A percentile compares a stretch with the other conserved stretches of the same genome.
These are phyloP conservation scores for Drosophila neotestacea DNA, from an alignment of 2,888 invertebrate species.

Conservation along the genomic window DNA sequence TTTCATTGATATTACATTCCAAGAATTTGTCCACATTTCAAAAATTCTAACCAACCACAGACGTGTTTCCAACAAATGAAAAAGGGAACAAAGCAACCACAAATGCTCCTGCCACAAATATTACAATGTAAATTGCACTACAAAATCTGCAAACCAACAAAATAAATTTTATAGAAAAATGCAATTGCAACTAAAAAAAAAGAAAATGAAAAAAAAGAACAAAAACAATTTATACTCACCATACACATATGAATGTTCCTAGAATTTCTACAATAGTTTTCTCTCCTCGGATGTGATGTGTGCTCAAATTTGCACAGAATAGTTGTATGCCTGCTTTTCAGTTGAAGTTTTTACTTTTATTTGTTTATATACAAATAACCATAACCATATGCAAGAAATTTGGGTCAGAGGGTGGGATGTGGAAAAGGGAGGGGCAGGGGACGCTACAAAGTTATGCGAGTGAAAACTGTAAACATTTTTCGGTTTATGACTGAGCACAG, in stretches of 20 bases:
- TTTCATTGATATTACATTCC: background rate
- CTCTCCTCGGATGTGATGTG: conserved; percentile 13
- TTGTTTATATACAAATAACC: conserved; percentile 53
- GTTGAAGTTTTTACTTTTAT: conserved; percentile 55
- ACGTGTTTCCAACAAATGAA: conserved; percentile 6
- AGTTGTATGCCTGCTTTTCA: conserved; percentile 60
- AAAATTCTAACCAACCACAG: conserved; percentile 7
- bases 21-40: conserved; percentile 9
- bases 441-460: conserved; percentile 58
- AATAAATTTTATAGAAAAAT: conserved; percentile 46
- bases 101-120: conserved; percentile 47
- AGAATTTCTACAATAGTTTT: conserved; percentile 26
- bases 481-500: conserved; percentile 59
- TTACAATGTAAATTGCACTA: conserved; percentile 43
- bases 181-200: conserved; percentile 36
- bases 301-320: conserved; percentile 45
- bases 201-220: conserved; percentile 5
- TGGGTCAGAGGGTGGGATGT: conserved; percentile 30
- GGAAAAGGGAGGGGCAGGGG: background rate
- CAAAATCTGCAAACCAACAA: conserved; percentile 45
- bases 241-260: background rate
- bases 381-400: conserved; percentile 56
- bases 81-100: conserved; percentile 31
- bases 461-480: conserved; percentile 67
- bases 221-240: conserved; percentile 13